phyloP scores from a whole-genome alignment of 2,797 vertebrate genomes.

The Oryzias sinensis region DNA sequence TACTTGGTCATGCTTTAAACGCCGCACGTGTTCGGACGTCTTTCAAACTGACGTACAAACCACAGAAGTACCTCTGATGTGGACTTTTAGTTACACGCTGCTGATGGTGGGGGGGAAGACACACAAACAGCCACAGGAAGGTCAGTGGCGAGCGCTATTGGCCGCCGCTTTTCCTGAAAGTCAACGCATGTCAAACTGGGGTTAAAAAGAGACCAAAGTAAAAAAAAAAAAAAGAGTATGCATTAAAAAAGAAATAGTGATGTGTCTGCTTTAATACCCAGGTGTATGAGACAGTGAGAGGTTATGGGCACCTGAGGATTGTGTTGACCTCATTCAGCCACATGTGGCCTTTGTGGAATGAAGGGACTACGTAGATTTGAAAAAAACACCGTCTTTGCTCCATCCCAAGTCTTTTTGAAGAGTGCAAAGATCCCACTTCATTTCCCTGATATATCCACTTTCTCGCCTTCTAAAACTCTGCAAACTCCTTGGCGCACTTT shows the following conservation, averaged over 20 bases:
- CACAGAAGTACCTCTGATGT: constrained; percentile 74
- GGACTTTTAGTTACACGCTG: constrained; percentile 75
- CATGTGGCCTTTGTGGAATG: constrained; percentile 81
- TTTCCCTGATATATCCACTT: constrained; percentile 87
- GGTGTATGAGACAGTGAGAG: constrained; percentile 84
- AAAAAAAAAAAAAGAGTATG: constrained; percentile 39
- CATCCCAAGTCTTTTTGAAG: constrained; percentile 92
- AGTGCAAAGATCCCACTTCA: constrained; percentile 92
- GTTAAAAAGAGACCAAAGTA: constrained; percentile 74
- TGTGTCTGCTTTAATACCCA: constrained; percentile 86
- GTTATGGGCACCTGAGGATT: constrained; percentile 89
- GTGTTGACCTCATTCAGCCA: constrained; percentile 87
- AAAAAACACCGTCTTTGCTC: constrained; percentile 89
- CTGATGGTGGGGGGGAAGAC: constrained; percentile 79
- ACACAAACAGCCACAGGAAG: constrained; percentile 78
- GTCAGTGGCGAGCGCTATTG: constrained; percentile 58
- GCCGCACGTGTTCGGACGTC: constrained; percentile 62
- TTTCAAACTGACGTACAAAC: constrained; percentile 78
- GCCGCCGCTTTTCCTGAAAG: constrained; percentile 65
- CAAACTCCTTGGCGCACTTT: constrained; percentile 98
- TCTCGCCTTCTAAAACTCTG: constrained; percentile 90
- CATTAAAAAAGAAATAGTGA: constrained; percentile 48
- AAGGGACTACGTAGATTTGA: constrained; percentile 91
- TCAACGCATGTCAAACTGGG: constrained; percentile 64
- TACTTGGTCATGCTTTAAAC: constrained; percentile 85